phyloP scores from a whole-genome alignment of 1,140 invertebrate genomes.

The Drosophila pandora region DNA sequence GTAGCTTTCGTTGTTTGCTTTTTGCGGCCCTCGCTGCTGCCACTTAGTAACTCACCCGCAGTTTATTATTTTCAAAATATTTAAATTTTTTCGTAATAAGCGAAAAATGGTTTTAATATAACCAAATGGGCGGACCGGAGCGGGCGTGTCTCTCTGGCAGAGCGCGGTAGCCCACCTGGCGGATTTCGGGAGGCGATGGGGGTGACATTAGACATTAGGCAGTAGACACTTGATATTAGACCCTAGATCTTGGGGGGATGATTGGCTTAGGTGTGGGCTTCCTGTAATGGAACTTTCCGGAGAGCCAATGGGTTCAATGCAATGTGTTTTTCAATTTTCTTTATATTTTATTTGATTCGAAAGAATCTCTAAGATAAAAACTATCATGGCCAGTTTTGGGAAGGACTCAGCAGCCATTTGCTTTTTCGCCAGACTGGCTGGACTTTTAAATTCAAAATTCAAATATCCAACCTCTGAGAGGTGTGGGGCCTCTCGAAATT shows the following conservation, averaged over 20 bases:
- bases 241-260: conserved; percentile 18
- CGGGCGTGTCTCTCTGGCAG: conserved; percentile 35
- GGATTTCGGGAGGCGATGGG: conserved; percentile 6
- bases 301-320: too few relatives aligned
- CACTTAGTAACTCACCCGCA: conserved; percentile 83
- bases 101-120: conserved; percentile 81
- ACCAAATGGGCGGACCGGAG: conserved; percentile 55
- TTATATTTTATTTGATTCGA: too few relatives aligned
- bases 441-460: conserved; percentile 1
- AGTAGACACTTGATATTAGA: background rate
- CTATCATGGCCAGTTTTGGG: background rate
- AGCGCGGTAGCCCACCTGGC: too few relatives aligned
- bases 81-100: conserved; percentile 83
- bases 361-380: background rate
- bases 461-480: background rate
- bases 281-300: too few relatives aligned
- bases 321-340: too few relatives aligned
- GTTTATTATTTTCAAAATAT: conserved; percentile 84
- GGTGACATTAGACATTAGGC: conserved; percentile 11
- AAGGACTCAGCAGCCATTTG: background rate
- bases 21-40: conserved; percentile 47
- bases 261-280: conserved; percentile 10
- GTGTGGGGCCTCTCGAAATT: conserved; percentile 15
- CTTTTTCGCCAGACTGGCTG: background rate
- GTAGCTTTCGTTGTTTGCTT: conserved; percentile 59